Percentiles rank a stretch among this genome's conserved stretches.
Conservation (phyloP, 2,888 invertebrate genomes). For the Aleiodes alternator region DNA sequence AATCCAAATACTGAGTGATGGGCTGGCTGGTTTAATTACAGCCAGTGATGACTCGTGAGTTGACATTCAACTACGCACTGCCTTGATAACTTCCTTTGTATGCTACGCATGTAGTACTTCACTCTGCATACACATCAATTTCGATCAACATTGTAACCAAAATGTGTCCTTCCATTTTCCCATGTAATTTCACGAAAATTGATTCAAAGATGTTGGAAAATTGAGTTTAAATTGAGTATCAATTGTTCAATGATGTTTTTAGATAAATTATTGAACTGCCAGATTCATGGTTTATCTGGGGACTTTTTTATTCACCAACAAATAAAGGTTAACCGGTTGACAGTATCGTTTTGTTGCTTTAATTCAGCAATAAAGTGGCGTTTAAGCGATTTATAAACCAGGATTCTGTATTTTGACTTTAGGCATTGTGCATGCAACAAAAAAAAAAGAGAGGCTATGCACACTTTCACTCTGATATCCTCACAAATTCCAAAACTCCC, state of each 20-base stretch:
- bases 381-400: conserved; percentile 65
- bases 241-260: not conserved
- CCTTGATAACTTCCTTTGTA: conserved; percentile 55
- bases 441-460: not conserved
- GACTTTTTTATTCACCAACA: conserved; percentile 7
- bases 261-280: not conserved
- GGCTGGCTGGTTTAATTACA: conserved; percentile 56
- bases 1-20: conserved; percentile 55
- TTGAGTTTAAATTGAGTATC: not conserved
- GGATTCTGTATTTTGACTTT: conserved; percentile 55
- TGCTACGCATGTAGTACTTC: conserved; percentile 45
- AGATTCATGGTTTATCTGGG: not conserved
- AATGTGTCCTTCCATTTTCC: not conserved
- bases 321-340: conserved; percentile 26
- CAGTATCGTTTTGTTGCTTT: conserved; percentile 54
- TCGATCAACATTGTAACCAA: conserved; percentile 54
- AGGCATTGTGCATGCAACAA: conserved; percentile 5
- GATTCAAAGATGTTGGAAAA: too few species aligned
- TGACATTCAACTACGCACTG: conserved; percentile 26
- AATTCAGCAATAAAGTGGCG: conserved; percentile 64
- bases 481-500: conserved; percentile 31
- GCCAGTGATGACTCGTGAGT: conserved; percentile 55
- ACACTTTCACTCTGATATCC: conserved; percentile 28
- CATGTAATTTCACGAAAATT: too few species aligned
- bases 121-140: conserved; percentile 51